These are phyloP conservation scores for Antennarius maculatus DNA, from an alignment of 2,797 vertebrate species.

Conservation along the genomic window DNA sequence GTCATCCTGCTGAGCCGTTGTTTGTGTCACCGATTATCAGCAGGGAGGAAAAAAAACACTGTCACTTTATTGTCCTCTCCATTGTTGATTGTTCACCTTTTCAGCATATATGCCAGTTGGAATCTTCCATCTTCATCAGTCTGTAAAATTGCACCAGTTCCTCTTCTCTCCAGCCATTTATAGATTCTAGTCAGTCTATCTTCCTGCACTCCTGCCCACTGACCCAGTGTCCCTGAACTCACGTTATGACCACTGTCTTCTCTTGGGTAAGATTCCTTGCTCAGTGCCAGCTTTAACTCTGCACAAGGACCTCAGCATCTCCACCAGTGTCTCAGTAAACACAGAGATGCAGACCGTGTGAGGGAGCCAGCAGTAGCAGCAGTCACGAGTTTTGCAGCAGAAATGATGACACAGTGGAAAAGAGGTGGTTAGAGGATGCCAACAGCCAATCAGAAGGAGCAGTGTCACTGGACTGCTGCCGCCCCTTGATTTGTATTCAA, in stretches of 20 bases:
- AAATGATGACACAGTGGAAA: constrained; percentile 75
- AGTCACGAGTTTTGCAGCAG: constrained; percentile 83
- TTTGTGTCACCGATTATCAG: constrained; percentile 35
- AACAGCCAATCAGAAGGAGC: constrained; percentile 83
- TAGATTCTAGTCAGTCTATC: constrained; percentile 38
- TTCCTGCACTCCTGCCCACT: constrained; percentile 32
- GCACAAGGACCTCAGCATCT: constrained; percentile 73
- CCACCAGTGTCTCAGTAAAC: constrained; percentile 66
- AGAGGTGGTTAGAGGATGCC: constrained; percentile 74
- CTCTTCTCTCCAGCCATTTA: constrained; percentile 22
- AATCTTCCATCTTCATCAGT: constrained; percentile 21
- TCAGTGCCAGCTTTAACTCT: constrained; percentile 50
- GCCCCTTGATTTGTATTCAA: constrained; percentile 68
- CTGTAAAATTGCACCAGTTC: constrained; percentile 37
- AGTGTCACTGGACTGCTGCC: constrained; percentile 67
- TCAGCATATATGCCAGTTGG: constrained; percentile 5
- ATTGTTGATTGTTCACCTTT: constrained; percentile 7
- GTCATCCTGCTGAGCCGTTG: constrained; percentile 29
- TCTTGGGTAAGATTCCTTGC: constrained; percentile 33
- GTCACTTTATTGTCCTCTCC: constrained; percentile 22
- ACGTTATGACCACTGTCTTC: constrained; percentile 13
- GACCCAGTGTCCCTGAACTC: constrained; percentile 14
- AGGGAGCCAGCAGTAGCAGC: constrained; percentile 52
- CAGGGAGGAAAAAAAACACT: background rate
- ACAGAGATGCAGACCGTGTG: constrained; percentile 32